Conservation (phyloP, 2,888 invertebrate genomes). For the Leptinotarsa tumamoca region DNA sequence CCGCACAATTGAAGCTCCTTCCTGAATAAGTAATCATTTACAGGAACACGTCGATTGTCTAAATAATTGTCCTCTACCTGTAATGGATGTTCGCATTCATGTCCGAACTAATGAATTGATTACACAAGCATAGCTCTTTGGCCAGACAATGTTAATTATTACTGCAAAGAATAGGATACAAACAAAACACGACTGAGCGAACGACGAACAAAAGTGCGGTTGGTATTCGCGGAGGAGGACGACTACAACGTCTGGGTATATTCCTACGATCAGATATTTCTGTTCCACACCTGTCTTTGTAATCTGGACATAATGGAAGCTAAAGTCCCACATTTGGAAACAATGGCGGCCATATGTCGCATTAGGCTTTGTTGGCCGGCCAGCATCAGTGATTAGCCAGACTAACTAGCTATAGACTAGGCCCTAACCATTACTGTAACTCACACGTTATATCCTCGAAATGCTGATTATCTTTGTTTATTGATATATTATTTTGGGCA, state of each 20-base stretch:
- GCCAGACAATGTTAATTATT: constrained; percentile 20
- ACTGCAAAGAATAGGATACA: constrained; percentile 17
- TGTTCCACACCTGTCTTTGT: constrained; percentile 54
- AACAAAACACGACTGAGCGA: constrained; percentile 14
- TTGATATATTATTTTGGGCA: constrained; percentile 56
- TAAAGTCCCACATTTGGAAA: constrained; percentile 55
- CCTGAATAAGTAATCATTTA: constrained; percentile 16
- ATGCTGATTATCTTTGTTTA: constrained; percentile 52
- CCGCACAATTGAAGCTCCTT: background rate
- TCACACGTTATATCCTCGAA: constrained; percentile 55
- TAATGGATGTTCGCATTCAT: constrained; percentile 30
- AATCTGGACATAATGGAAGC: constrained; percentile 56
- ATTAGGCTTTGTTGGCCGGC: constrained; percentile 55
- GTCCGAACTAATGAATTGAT: constrained; percentile 34
- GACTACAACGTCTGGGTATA: constrained; percentile 19
- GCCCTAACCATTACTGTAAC: constrained; percentile 54
- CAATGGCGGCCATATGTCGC: constrained; percentile 60
- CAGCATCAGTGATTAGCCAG: constrained; percentile 54
- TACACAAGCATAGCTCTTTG: constrained; percentile 22
- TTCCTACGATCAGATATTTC: constrained; percentile 40
- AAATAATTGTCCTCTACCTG: constrained; percentile 21
- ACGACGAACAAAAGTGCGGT: constrained; percentile 17
- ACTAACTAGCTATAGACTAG: constrained; percentile 39
- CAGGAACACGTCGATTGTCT: constrained; percentile 18
- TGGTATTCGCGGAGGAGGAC: constrained; percentile 9